These are phyloP conservation scores for Macrosiphum euphorbiae DNA, from an alignment of 2,888 invertebrate species.

Conservation along the genomic window DNA sequence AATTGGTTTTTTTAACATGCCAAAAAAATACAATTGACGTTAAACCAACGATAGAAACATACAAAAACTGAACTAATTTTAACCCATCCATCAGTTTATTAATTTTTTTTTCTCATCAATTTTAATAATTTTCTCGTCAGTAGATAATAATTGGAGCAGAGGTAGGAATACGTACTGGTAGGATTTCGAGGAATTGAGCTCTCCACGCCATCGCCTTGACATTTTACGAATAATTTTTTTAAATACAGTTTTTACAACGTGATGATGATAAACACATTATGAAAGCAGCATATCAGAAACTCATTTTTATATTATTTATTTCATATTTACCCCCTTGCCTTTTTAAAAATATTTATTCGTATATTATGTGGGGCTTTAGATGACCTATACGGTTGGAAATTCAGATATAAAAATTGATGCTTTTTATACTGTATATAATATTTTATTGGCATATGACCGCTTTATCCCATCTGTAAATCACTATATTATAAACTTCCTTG, in stretches of 20 bases:
- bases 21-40: not conserved
- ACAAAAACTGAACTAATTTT: not conserved
- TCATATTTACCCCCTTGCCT: not conserved
- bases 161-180: not conserved
- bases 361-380: not conserved
- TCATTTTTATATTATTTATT: not conserved
- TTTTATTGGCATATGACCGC: not conserved
- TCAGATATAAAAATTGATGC: not conserved
- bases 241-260: not conserved
- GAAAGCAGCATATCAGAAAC: not conserved
- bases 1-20: not conserved
- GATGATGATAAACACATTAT: not conserved
- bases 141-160: not conserved
- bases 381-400: not conserved
- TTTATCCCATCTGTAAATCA: not conserved
- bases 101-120: not conserved
- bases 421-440: not conserved
- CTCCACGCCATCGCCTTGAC: not conserved
- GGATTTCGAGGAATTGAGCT: not conserved
- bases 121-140: not conserved
- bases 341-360: not conserved
- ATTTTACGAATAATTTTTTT: not conserved
- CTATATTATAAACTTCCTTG: not conserved
- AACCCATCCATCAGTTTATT: not conserved
- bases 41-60: not conserved